Conservation (phyloP, 2,888 invertebrate species). For the Hyppa rectilinea region DNA sequence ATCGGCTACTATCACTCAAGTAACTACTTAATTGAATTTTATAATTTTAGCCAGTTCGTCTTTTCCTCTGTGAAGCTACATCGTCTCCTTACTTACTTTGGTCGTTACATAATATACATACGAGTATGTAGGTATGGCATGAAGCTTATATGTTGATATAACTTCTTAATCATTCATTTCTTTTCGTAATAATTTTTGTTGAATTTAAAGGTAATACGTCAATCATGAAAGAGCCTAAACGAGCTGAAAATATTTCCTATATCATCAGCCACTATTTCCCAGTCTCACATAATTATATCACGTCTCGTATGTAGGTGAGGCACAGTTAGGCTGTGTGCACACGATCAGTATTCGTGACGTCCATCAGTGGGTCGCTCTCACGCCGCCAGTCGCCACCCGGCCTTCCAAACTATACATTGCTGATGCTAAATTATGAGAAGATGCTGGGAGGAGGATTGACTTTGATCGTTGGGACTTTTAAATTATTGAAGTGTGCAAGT, state of each 20-base stretch:
- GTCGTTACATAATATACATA: background rate
- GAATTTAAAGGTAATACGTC: background rate
- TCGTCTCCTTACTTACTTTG: background rate
- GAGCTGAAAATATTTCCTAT: slow-evolving; percentile 38
- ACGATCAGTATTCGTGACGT: slow-evolving; percentile 67
- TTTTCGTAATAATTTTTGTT: background rate
- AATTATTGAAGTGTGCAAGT: background rate
- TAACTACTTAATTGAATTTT: background rate
- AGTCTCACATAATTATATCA: slow-evolving; percentile 69
- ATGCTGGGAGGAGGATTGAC: slow-evolving; percentile 15
- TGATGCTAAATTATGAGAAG: slow-evolving; percentile 60
- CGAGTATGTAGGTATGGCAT: background rate
- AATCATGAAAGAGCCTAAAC: background rate
- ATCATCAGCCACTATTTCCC: slow-evolving; percentile 57
- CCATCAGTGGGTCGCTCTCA: slow-evolving; percentile 67
- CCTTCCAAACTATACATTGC: slow-evolving; percentile 58
- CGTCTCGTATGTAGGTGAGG: slow-evolving; percentile 70
- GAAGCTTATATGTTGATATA: too few species aligned
- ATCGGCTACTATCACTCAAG: background rate
- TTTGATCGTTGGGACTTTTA: slow-evolving; percentile 14
- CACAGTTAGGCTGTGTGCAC: slow-evolving; percentile 63
- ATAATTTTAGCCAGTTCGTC: background rate
- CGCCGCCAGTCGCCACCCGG: slow-evolving; percentile 51
- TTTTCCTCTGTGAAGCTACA: background rate
- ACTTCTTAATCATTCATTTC: background rate